Evolutionary conservation across 2,888 invertebrate species (phyloP).

Genomic region (Drosophila mettleri): DNA sequence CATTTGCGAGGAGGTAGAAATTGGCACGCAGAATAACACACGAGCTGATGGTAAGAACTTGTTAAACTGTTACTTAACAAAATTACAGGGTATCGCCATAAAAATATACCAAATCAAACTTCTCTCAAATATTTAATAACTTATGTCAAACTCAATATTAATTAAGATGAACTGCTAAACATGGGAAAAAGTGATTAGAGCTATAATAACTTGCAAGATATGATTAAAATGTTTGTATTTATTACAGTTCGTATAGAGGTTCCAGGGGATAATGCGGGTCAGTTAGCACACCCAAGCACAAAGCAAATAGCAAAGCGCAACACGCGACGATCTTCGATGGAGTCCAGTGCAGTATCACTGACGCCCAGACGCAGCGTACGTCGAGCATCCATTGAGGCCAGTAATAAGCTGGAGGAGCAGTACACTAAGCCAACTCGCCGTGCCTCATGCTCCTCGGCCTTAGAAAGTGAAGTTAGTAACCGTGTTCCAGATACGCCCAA

Average conservation of each 20-base stretch:
- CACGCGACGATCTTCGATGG: slow-evolving; percentile 35
- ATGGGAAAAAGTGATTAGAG: neutral
- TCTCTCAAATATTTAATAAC: neutral
- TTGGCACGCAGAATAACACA: neutral
- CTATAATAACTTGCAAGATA: neutral
- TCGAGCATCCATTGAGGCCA: slow-evolving; percentile 45
- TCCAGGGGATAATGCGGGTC: neutral
- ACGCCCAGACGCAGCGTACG: slow-evolving; percentile 53
- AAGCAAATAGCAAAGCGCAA: slow-evolving; percentile 37
- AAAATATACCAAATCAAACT: too few species aligned
- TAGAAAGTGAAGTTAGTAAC: slow-evolving; percentile 2
- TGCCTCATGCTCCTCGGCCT: slow-evolving; percentile 47
- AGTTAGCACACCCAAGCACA: slow-evolving; percentile 13
- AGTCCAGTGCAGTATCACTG: slow-evolving; percentile 19
- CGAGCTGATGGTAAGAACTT: slow-evolving; percentile 22
- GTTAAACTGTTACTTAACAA: too few species aligned
- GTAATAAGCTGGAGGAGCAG: slow-evolving; percentile 18
- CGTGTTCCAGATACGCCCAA: slow-evolving; percentile 37
- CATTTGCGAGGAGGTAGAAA: slow-evolving; percentile 44
- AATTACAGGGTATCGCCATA: too few species aligned
- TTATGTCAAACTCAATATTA: neutral
- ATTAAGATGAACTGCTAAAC: neutral
- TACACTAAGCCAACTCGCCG: slow-evolving; percentile 41
- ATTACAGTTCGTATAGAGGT: neutral
- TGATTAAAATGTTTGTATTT: neutral